These are phyloP conservation scores for Ridgeia piscesae DNA, from an alignment of 1,140 invertebrate species.

Conservation along the genomic window DNA sequence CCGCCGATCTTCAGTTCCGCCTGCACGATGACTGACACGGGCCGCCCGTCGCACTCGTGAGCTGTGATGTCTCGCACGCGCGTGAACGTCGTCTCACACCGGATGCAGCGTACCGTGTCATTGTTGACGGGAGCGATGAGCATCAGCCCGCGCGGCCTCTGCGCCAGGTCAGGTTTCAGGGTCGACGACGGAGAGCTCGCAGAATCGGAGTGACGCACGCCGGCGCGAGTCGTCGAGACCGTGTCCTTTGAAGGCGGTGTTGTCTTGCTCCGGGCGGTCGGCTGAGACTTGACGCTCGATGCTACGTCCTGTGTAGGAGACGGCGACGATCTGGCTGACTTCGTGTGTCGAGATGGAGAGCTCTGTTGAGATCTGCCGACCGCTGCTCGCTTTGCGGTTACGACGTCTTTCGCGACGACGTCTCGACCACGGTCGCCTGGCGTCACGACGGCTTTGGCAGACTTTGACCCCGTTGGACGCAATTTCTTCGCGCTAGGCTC, in stretches of 20 bases:
- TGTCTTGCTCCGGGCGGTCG: neutral
- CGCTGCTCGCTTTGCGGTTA: neutral
- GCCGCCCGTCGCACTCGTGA: neutral
- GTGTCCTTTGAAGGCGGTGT: neutral
- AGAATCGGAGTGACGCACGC: neutral
- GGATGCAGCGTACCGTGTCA: neutral
- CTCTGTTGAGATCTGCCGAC: neutral
- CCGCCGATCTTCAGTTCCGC: neutral
- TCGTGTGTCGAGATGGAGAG: neutral
- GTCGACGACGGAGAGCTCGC: neutral
- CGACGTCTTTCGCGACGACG: neutral
- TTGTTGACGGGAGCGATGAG: neutral
- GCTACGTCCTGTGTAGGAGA: neutral
- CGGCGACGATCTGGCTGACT: neutral
- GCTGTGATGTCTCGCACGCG: neutral
- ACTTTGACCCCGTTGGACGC: neutral
- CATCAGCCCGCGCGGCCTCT: neutral
- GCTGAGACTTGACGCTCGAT: neutral
- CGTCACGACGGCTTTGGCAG: neutral
- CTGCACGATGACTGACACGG: neutral
- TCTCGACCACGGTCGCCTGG: neutral
- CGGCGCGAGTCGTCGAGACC: neutral
- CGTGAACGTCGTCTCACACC: neutral
- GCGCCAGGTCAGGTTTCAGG: neutral
- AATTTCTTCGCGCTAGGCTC: neutral